Evolutionary conservation across 2,797 vertebrate genomes (phyloP), one percentile per base, ranked within the genome.

Genomic region (Tokudaia muenninki): DNA sequence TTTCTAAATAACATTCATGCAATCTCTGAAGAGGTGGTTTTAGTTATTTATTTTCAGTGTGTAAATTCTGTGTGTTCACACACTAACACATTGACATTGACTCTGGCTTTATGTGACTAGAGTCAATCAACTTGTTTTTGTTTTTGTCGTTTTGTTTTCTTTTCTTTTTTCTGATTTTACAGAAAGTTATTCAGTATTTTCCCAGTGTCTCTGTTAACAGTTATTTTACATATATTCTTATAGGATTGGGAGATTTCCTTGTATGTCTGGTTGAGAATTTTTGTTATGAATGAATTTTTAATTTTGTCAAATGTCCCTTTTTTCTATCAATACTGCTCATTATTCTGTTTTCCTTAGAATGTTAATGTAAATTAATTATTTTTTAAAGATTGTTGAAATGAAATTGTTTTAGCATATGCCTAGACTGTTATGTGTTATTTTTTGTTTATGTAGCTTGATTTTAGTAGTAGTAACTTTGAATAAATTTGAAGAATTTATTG

Each of bases 281-380:
- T 80, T 91, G 21, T 44, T 16, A 83, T 47, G 21, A 44, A 77
- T 83, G 4, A 26, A 77, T 55, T 75, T 77, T 75, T 47, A 91
- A 70, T 92, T 84, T 50, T 94, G 3, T 81, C 21, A 70, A 44
- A 59, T 59, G 19, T 14, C 19, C 24, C n/a, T 55, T 77, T 86
- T 37, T 86, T 77, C 47, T 55, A 22, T 29, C n/a, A 94, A 41
- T 52, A 57, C n/a, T 41, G 67, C 21, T 55, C 74, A 31, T 67
- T 75, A 8, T 70, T 91, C 29, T 86, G 8, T 57, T 72, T 92
- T 83, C 81, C 52, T 47, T 50, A 37, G 21, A 78, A 72, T 82
- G 70, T n/a, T 79, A 59, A 88, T 34, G 55, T n/a, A 94, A 87
- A 83, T 55, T 96, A 79, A 91, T 52, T 78, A 47, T 50, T 41